A percentile compares a stretch with the other conserved stretches of the same genome.
Conservation (phyloP, 2,113 vertebrate species). For the Laterallus jamaicensis region DNA sequence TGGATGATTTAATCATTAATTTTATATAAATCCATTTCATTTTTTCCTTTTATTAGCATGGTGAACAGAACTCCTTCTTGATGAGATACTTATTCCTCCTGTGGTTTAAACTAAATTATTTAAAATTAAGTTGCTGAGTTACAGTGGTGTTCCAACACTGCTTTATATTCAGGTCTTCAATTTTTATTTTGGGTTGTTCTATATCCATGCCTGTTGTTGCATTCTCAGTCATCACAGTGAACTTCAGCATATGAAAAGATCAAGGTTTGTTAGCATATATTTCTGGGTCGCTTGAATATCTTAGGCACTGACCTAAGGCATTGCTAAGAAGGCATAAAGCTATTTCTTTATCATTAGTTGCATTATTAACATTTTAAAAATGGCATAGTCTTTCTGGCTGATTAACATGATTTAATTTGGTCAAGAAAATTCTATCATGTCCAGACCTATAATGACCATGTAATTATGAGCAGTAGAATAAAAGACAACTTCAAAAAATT, state of each 20-base stretch:
- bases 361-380: not conserved
- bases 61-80: not conserved
- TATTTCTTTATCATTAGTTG: not conserved
- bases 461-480: not conserved
- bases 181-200: not conserved
- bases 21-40: not conserved
- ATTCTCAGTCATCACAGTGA: fast-evolving
- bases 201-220: not conserved
- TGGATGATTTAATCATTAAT: not conserved
- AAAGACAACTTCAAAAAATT: not conserved
- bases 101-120: not conserved
- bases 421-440: not conserved
- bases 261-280: not conserved
- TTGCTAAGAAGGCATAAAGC: not conserved
- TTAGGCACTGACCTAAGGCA: not conserved
- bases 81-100: not conserved
- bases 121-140: not conserved
- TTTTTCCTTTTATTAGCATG: not conserved
- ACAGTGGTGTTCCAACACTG: not conserved
- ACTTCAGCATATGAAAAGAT: not conserved
- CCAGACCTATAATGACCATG: not conserved
- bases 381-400: not conserved
- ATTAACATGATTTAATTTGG: not conserved
- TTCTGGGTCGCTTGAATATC: not conserved
- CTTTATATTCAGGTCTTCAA: not conserved